phyloP scores from a whole-genome alignment of 2,113 vertebrate species.

The Carettochelys insculpta region DNA sequence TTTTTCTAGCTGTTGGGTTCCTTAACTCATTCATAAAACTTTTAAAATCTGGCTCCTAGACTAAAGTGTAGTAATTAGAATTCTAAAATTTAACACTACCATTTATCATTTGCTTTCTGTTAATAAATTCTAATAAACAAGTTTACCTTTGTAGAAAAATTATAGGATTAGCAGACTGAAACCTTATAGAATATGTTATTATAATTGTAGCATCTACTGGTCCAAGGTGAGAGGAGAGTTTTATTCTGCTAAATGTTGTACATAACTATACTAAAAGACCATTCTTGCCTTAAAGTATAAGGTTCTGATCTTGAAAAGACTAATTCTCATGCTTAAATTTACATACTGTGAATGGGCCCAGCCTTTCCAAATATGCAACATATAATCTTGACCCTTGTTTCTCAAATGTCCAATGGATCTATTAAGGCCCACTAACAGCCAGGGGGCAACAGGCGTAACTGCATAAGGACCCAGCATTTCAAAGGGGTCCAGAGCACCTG shows the following conservation, averaged over 20 bases:
- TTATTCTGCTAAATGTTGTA: background rate
- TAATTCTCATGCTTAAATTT: background rate
- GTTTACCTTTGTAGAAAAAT: background rate
- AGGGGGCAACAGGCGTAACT: too few relatives aligned
- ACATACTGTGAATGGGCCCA: background rate
- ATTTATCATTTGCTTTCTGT: background rate
- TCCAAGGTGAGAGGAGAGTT: background rate
- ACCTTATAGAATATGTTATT: background rate
- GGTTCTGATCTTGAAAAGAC: constrained; percentile 2
- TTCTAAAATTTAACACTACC: background rate
- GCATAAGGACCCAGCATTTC: too few relatives aligned
- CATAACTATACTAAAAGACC: background rate
- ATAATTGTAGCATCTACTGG: background rate
- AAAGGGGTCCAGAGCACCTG: too few relatives aligned
- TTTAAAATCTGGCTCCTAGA: background rate
- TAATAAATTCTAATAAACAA: background rate
- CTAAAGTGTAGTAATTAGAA: background rate
- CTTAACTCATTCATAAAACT: background rate
- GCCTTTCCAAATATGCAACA: background rate
- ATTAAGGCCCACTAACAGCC: too few relatives aligned
- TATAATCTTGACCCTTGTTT: background rate
- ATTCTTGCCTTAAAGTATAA: background rate
- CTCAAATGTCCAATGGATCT: background rate
- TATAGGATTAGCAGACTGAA: constrained; percentile 15
- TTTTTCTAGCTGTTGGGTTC: background rate